Percentiles rank a stretch among this genome's conserved stretches.
These are phyloP conservation scores for Drosophila fungiperda DNA, from an alignment of 2,888 invertebrate species.

Conservation along the genomic window DNA sequence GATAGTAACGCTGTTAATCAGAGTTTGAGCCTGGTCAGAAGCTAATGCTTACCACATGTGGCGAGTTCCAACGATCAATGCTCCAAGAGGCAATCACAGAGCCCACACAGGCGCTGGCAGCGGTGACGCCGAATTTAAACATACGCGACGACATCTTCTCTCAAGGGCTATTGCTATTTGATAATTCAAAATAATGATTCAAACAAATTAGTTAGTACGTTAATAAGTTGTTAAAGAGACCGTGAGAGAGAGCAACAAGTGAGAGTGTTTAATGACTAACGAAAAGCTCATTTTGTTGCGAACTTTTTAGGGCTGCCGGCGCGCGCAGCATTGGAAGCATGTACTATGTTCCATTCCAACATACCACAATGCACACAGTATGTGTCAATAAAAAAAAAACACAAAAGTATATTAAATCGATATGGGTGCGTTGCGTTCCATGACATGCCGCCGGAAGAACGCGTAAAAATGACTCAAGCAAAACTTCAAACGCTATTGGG, in stretches of 20 bases:
- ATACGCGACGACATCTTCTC: constrained; percentile 83
- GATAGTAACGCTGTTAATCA: not conserved
- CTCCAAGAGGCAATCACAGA: constrained; percentile 83
- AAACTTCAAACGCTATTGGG: constrained; percentile 3
- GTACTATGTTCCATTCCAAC: constrained; percentile 43
- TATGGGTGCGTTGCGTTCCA: constrained; percentile 22
- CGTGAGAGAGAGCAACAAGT: constrained; percentile 1
- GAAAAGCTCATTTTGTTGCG: constrained; percentile 50
- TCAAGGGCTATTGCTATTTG: constrained; percentile 18
- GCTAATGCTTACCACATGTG: constrained; percentile 65
- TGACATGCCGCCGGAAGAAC: constrained; percentile 14
- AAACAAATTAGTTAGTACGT: constrained; percentile 11
- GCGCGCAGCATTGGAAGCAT: constrained; percentile 49
- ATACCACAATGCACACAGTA: constrained; percentile 33
- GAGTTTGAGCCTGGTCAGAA: not conserved
- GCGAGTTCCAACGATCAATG: constrained; percentile 80
- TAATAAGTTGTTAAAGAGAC: constrained; percentile 1
- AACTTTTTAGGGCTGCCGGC: constrained; percentile 49
- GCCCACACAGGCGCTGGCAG: constrained; percentile 84
- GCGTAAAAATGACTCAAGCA: constrained; percentile 2
- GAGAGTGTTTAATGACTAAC: not conserved
- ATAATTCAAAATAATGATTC: constrained; percentile 30
- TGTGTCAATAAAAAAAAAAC: constrained; percentile 4
- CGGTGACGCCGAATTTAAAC: constrained; percentile 84
- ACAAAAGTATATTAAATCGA: constrained; percentile 55